These are phyloP conservation scores for Helleia helle DNA, from an alignment of 2,888 invertebrate species.

Conservation along the genomic window DNA sequence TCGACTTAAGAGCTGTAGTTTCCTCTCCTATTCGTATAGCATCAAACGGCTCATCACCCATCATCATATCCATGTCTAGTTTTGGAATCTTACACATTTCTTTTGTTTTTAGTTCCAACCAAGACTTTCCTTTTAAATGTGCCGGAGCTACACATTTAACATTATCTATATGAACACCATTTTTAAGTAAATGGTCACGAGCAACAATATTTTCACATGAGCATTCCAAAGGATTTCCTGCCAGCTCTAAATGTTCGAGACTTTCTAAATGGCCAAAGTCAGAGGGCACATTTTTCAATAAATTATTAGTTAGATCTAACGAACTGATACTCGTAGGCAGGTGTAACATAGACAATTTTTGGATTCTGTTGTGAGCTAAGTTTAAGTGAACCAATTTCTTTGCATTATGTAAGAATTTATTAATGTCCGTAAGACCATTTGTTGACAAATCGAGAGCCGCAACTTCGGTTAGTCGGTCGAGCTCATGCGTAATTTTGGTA, in stretches of 20 bases:
- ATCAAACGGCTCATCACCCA: conserved; percentile 75
- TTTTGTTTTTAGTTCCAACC: conserved; percentile 73
- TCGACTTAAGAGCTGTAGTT: conserved; percentile 50
- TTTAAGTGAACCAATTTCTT: conserved; percentile 74
- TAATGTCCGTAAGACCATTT: conserved; percentile 73
- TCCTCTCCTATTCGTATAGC: conserved; percentile 49
- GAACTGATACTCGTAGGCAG: conserved; percentile 75
- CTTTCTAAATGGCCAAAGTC: conserved; percentile 70
- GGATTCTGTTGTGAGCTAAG: conserved; percentile 76
- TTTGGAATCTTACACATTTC: conserved; percentile 65
- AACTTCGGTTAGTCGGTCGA: conserved; percentile 74
- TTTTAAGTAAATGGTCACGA: conserved; percentile 74
- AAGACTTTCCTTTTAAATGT: conserved; percentile 63
- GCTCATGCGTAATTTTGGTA: conserved; percentile 68
- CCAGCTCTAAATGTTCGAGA: conserved; percentile 77
- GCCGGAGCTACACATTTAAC: conserved; percentile 72
- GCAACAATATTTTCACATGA: conserved; percentile 78
- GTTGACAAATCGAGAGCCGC: conserved; percentile 77
- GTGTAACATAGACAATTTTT: conserved; percentile 61
- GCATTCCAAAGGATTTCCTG: conserved; percentile 81
- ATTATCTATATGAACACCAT: conserved; percentile 68
- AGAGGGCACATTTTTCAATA: conserved; percentile 72
- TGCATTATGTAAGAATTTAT: conserved; percentile 72
- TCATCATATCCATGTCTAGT: conserved; percentile 72
- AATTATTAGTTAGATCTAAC: conserved; percentile 77